Percentiles rank a stretch among this genome's conserved stretches.
phyloP scores from a whole-genome alignment of 2,888 invertebrate species.

The Bruchidius siliquastri region DNA sequence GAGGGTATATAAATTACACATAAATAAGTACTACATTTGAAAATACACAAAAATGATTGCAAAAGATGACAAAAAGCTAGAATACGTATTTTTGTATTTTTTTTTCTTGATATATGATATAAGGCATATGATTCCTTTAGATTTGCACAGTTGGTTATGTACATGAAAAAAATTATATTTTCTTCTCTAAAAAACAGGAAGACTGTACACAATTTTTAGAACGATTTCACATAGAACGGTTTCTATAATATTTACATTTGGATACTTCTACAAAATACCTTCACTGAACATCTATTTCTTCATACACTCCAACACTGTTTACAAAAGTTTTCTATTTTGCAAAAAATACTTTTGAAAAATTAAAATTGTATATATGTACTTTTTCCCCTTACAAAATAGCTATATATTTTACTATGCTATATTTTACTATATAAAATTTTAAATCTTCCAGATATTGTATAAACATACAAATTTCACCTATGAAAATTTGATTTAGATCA shows the following conservation, averaged over 20 bases:
- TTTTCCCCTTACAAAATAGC: slow-evolving; percentile 23
- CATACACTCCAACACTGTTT: slow-evolving; percentile 13
- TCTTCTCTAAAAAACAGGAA: slow-evolving; percentile 15
- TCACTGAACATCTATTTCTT: slow-evolving; percentile 11
- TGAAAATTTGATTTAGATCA: slow-evolving; percentile 17
- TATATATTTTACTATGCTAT: slow-evolving; percentile 20
- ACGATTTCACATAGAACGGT: slow-evolving; percentile 5
- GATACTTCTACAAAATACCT: slow-evolving; percentile 17
- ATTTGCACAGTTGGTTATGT: slow-evolving; percentile 9
- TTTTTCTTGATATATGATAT: slow-evolving; percentile 4
- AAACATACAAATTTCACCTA: slow-evolving; percentile 7
- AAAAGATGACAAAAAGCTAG: slow-evolving; percentile 4
- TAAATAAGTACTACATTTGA: slow-evolving; percentile 13
- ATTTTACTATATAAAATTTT: slow-evolving; percentile 1
- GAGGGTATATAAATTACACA: slow-evolving; percentile 21
- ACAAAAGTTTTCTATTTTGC: slow-evolving; percentile 31
- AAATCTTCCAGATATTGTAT: neutral
- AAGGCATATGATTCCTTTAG: slow-evolving; percentile 6
- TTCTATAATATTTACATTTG: slow-evolving; percentile 9
- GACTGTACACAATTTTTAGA: slow-evolving; percentile 22
- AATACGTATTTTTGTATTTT: slow-evolving; percentile 1
- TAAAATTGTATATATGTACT: slow-evolving; percentile 27
- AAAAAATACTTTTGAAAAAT: slow-evolving; percentile 37
- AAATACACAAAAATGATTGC: slow-evolving; percentile 4
- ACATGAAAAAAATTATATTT: slow-evolving; percentile 11